Evolutionary conservation across 2,113 vertebrate genomes (phyloP).

Genomic region (Gasterosteus aculeatus): DNA sequence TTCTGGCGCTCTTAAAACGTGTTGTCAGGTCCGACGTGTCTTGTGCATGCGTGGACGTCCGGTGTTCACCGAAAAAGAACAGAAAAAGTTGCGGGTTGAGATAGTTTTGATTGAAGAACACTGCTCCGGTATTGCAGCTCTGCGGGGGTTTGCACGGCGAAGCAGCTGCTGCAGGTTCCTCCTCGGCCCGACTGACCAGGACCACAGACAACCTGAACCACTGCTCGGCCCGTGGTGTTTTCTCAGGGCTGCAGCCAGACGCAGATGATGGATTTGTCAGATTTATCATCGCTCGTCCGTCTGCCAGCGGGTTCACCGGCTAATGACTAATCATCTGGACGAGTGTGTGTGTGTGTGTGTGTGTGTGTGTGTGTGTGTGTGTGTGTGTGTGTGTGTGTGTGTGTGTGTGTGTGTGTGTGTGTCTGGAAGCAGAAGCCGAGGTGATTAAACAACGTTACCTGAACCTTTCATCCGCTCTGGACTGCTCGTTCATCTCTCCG

Average conservation of each 20-base stretch:
- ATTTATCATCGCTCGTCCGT: slow-evolving; percentile 61
- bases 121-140: neutral
- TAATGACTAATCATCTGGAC: slow-evolving; percentile 75
- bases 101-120: slow-evolving; percentile 1
- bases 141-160: slow-evolving; percentile 11
- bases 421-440: slow-evolving; percentile 62
- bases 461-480: slow-evolving; percentile 63
- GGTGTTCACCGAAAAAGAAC: neutral
- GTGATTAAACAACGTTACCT: slow-evolving; percentile 72
- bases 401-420: slow-evolving; percentile 46
- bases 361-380: slow-evolving; percentile 21
- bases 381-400: no score
- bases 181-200: slow-evolving; percentile 33
- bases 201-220: slow-evolving; percentile 46
- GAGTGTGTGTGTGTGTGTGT: slow-evolving; percentile 55
- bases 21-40: slow-evolving; percentile 12
- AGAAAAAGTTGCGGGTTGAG: slow-evolving; percentile 16
- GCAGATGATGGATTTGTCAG: slow-evolving; percentile 58
- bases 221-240: slow-evolving; percentile 48
- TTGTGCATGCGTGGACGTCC: neutral
- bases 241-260: slow-evolving; percentile 44
- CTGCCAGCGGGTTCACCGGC: slow-evolving; percentile 67
- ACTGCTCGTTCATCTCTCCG: slow-evolving; percentile 48
- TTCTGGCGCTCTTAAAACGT: neutral
- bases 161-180: slow-evolving; percentile 34